Percentiles rank a stretch among this genome's conserved stretches.
Evolutionary conservation across 2,888 invertebrate species (phyloP).

Genomic region (Protonemura montana): DNA sequence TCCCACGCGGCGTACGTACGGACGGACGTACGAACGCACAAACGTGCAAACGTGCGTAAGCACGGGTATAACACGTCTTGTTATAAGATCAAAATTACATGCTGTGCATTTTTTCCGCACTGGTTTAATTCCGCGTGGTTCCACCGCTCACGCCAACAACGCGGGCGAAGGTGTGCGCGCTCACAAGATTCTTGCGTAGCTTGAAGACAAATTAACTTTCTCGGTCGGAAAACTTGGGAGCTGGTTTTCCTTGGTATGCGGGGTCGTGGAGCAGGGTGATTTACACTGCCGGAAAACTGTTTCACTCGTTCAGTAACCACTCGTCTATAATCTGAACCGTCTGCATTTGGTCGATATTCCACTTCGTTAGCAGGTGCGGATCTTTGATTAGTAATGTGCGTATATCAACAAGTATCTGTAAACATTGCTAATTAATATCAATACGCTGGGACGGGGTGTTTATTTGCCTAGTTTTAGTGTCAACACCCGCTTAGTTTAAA

Average conservation of each 20-base stretch:
- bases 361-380: not conserved
- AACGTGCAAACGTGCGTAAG: not conserved
- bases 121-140: not conserved
- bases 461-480: not conserved
- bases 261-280: not conserved
- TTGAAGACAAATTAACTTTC: not conserved
- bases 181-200: not conserved
- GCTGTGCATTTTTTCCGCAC: not conserved
- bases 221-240: not conserved
- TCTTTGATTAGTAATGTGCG: not conserved
- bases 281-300: not conserved
- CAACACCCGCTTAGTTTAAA: not conserved
- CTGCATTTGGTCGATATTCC: not conserved
- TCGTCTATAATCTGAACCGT: not conserved
- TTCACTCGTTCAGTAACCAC: not conserved
- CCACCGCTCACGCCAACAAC: not conserved
- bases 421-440: not conserved
- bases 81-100: too few species aligned
- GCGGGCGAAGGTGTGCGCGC: not conserved
- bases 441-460: not conserved
- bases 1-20: slow-evolving; percentile 29
- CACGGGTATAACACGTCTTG: not conserved
- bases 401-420: not conserved
- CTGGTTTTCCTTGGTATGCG: not conserved
- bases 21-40: not conserved